These are phyloP conservation scores for Mugil cephalus DNA, from an alignment of 2,113 vertebrate species.

Conservation along the genomic window DNA sequence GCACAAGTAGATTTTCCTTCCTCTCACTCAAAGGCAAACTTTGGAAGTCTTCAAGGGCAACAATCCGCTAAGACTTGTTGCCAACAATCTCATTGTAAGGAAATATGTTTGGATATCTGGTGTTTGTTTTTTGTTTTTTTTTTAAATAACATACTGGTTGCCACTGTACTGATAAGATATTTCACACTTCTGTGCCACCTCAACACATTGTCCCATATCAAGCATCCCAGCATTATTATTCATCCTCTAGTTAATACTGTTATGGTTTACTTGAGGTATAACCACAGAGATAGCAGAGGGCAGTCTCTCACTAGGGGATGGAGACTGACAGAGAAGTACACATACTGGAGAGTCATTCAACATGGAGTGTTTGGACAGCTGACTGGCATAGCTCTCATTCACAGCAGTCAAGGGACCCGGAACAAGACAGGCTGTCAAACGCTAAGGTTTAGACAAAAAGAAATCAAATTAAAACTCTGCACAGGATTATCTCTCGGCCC, in stretches of 20 bases:
- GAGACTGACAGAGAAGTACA: slow-evolving; percentile 61
- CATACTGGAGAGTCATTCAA: slow-evolving; percentile 68
- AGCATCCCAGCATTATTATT: background rate
- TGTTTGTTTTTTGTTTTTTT: no score
- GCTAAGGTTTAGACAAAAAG: slow-evolving; percentile 8
- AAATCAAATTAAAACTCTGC: background rate
- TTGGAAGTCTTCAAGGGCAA: no score
- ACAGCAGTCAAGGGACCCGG: slow-evolving; percentile 63
- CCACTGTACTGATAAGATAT: background rate
- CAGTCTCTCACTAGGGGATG: slow-evolving; percentile 27
- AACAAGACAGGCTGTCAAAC: slow-evolving; percentile 42
- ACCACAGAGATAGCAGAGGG: slow-evolving; percentile 42
- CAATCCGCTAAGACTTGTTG: background rate
- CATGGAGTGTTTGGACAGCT: slow-evolving; percentile 79
- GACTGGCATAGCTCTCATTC: slow-evolving; percentile 64
- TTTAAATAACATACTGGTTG: background rate
- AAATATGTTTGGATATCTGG: background rate
- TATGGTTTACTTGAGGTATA: slow-evolving; percentile 7
- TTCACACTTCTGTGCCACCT: background rate
- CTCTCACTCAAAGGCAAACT: no score
- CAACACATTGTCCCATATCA: background rate
- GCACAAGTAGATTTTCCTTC: no score
- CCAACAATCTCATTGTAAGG: background rate
- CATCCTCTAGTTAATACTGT: background rate
- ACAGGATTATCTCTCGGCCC: slow-evolving; percentile 11